Conservation (phyloP, 2,888 invertebrate genomes). For the Plutella xylostella region DNA sequence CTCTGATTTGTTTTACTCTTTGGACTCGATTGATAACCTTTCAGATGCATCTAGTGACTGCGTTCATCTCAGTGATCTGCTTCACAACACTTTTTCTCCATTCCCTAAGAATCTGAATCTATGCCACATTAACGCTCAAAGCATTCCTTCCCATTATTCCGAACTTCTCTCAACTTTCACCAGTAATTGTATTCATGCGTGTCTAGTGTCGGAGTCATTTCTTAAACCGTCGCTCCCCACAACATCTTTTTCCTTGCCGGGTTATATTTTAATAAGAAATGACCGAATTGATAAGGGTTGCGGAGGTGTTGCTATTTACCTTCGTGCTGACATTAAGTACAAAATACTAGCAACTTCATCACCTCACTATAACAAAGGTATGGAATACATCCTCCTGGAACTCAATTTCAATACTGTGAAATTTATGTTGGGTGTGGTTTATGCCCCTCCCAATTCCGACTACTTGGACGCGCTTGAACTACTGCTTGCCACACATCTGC, state of each 20-base stretch:
- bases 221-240: conserved; percentile 10
- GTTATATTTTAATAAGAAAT: conserved; percentile 2
- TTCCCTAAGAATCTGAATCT: conserved; percentile 1
- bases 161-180: conserved; percentile 4
- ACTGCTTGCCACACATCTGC: not conserved
- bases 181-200: conserved; percentile 3
- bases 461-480: conserved; percentile 12
- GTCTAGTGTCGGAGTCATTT: conserved; percentile 10
- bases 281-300: conserved; percentile 3
- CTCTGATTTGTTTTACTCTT: no score
- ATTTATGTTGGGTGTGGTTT: conserved; percentile 9
- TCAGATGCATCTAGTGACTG: no score
- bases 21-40: no score
- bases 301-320: conserved; percentile 12
- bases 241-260: not conserved
- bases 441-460: conserved; percentile 7
- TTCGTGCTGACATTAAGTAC: conserved; percentile 5
- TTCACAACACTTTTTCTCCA: no score
- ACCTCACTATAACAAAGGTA: not conserved
- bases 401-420: conserved; percentile 7
- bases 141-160: conserved; percentile 4
- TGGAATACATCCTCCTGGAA: conserved; percentile 10
- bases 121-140: conserved; percentile 9
- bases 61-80: no score
- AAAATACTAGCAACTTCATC: not conserved